Evolutionary conservation across 2,888 invertebrate genomes (phyloP).

Genomic region (Leucophenga montana): DNA sequence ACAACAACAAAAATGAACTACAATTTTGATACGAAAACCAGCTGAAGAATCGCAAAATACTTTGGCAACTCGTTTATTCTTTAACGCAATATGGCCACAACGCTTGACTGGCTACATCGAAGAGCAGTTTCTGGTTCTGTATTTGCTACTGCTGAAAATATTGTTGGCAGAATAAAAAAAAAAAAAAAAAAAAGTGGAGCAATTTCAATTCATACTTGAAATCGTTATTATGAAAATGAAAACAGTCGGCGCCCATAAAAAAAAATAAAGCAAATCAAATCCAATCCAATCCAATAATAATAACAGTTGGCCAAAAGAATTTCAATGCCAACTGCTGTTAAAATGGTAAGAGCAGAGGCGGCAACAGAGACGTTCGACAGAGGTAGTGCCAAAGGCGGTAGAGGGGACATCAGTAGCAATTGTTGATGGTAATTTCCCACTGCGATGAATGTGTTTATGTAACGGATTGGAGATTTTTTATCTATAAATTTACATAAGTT

Average conservation of each 20-base stretch:
- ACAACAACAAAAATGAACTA: too few relatives aligned
- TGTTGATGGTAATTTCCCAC: too few relatives aligned
- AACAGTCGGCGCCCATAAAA: slow-evolving; percentile 26
- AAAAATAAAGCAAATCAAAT: too few relatives aligned
- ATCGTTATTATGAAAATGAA: slow-evolving; percentile 31
- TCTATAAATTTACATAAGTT: slow-evolving; percentile 39
- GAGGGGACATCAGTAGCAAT: too few relatives aligned
- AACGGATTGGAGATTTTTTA: background rate
- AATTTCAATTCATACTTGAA: too few relatives aligned
- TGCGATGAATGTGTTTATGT: too few relatives aligned
- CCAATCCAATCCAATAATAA: too few relatives aligned
- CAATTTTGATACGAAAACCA: background rate
- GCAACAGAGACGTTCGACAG: slow-evolving; percentile 22
- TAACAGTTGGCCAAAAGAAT: slow-evolving; percentile 43
- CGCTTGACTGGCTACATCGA: slow-evolving; percentile 46
- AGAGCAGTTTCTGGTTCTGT: background rate
- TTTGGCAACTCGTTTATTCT: slow-evolving; percentile 17
- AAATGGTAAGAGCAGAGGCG: background rate
- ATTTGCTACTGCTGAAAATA: too few relatives aligned
- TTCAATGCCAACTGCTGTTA: slow-evolving; percentile 54
- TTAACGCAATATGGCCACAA: slow-evolving; percentile 35
- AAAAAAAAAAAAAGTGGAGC: too few relatives aligned
- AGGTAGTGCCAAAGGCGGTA: background rate
- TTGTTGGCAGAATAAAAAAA: too few relatives aligned
- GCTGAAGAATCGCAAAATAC: background rate